Conservation (phyloP, 2,888 invertebrate species). For the Campaea margaritaria region DNA sequence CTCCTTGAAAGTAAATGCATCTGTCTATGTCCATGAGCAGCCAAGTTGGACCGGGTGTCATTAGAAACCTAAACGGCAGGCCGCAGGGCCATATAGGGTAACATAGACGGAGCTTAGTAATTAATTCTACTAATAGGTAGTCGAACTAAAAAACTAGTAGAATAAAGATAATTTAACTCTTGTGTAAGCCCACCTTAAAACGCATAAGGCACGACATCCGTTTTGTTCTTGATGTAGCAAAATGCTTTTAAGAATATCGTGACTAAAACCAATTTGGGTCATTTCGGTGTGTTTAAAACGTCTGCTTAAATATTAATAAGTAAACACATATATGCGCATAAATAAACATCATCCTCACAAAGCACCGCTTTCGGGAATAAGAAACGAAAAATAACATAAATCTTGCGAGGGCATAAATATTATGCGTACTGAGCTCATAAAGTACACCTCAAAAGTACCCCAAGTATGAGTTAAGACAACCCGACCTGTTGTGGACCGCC, state of each 20-base stretch:
- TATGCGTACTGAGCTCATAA: conserved; percentile 50
- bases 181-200: background rate
- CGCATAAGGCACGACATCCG: background rate
- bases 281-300: conserved; percentile 12
- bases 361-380: conserved; percentile 24
- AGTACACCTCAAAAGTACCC: conserved; percentile 50
- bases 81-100: conserved; percentile 40
- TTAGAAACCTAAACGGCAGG: conserved; percentile 33
- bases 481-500: conserved; percentile 56
- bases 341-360: conserved; percentile 33
- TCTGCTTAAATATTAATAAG: conserved; percentile 21
- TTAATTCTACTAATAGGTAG: conserved; percentile 18
- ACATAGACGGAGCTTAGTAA: conserved; percentile 35
- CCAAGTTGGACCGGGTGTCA: conserved; percentile 41
- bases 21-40: conserved; percentile 38
- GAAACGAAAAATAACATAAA: conserved; percentile 47
- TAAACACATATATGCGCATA: conserved; percentile 20
- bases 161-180: background rate
- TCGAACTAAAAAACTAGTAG: conserved; percentile 3
- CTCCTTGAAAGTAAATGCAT: conserved; percentile 40
- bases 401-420: conserved; percentile 52
- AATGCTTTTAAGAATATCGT: background rate
- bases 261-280: conserved; percentile 17
- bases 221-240: background rate
- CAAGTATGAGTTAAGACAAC: conserved; percentile 48